Percentiles rank a stretch among this genome's conserved stretches.
These are phyloP conservation scores for Microplitis mediator DNA, from an alignment of 1,140 invertebrate genomes.

Conservation along the genomic window DNA sequence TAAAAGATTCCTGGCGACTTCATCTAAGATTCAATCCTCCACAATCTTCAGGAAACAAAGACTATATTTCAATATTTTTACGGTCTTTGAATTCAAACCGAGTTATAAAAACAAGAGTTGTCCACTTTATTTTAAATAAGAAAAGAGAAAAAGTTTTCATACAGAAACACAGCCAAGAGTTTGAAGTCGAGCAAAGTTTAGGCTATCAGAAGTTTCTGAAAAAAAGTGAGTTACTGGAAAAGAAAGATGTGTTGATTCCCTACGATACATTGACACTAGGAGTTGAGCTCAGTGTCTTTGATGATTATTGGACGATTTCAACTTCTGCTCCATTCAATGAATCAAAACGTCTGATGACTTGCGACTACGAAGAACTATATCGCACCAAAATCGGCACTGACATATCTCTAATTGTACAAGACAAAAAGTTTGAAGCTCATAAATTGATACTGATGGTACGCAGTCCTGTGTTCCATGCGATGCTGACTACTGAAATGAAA, in stretches of 20 bases:
- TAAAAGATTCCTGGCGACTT: background rate
- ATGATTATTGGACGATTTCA: too few relatives aligned
- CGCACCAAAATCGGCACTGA: background rate
- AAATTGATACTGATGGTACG: constrained; percentile 50
- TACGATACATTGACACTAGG: too few relatives aligned
- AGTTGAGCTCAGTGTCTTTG: too few relatives aligned
- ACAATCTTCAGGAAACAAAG: background rate
- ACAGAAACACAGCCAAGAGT: background rate
- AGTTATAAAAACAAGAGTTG: background rate
- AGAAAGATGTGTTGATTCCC: too few relatives aligned
- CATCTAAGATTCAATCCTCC: background rate
- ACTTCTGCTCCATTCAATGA: background rate
- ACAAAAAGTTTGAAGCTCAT: constrained; percentile 6
- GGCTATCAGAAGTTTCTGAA: background rate
- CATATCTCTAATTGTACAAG: background rate
- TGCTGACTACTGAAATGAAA: constrained; percentile 68
- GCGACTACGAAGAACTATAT: background rate
- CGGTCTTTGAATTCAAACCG: background rate
- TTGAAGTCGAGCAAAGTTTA: background rate
- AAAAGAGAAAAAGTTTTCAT: background rate
- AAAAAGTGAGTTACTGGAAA: background rate
- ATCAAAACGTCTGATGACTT: background rate
- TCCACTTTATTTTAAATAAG: background rate
- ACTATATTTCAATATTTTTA: background rate
- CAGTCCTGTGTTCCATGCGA: constrained; percentile 66